Base-by-base conservation (phyloP, 2,888 invertebrate species). In the Archaeoteleia sp. region DNA sequence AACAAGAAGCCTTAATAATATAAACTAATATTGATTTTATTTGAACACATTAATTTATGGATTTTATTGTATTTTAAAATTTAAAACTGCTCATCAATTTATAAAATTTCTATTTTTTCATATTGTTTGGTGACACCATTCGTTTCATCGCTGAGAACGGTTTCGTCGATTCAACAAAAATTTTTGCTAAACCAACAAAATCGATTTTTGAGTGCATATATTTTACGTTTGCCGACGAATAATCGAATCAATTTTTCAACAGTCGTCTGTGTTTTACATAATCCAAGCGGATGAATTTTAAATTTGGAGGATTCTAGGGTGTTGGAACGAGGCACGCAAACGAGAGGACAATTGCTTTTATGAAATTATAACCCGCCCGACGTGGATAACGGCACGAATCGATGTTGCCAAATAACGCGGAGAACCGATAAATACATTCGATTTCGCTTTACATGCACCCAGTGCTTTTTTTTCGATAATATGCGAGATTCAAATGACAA, bases 181-280 rank as follows among this genome's bases (percentile, higher is more conserved):
- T 37, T 32, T 40, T 37, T 29, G 42, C 5, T 5, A 5, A 20
- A 23, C 46, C 40, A 57, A 65, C 57, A 39, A 48, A 39, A 67
- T 53, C 54, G 20, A 9, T 40, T 30, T 40, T 6, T n/a, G 35
- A 20, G 60, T 32, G 35, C 58, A 65, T 69, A 67, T 71, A 77
- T 76, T 78, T 80, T 77, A n/a, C 66, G 61, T 74, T 74, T 73
- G 71, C 45, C 54, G 62, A 53, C 61, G 74, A 73, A 74, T 77
- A 76, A 75, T 77, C 75, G 75, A 81, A 78, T 80, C 78, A 78
- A 80, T 80, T 79, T 80, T 82, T 80, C 76, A 73, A 53, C 72
- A 54, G 30, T 54, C 68, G 40, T 57, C 53, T 53, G 48, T 53
- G 73, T 72, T 79, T 74, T 77, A 75, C 80, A 79, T 81, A 82